phyloP scores from a whole-genome alignment of 2,113 vertebrate genomes.

The Aptenodytes forsteri region DNA sequence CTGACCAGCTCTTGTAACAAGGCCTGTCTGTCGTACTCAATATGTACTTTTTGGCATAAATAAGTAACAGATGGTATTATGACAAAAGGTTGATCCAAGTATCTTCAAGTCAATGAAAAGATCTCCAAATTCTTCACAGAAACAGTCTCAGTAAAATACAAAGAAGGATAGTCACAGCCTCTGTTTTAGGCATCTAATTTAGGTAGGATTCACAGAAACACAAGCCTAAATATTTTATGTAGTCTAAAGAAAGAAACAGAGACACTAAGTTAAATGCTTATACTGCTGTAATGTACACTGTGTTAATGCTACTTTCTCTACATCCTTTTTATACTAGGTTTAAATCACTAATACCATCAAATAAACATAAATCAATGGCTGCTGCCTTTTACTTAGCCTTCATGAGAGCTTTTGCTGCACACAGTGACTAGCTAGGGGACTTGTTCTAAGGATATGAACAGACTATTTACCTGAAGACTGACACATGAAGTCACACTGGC shows the following conservation, averaged over 20 bases:
- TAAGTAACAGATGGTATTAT: not conserved
- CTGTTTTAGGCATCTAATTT: not conserved
- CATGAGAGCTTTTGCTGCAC: not conserved
- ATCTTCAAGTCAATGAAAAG: not conserved
- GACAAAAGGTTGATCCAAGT: not conserved
- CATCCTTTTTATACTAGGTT: not conserved
- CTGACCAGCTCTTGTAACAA: not conserved
- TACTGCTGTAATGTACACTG: not conserved
- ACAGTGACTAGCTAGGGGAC: not conserved
- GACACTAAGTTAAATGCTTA: not conserved
- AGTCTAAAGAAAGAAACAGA: not conserved
- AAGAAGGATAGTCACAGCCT: not conserved
- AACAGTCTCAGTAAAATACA: not conserved
- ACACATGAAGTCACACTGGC: not conserved
- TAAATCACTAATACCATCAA: not conserved
- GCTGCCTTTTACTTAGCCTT: not conserved
- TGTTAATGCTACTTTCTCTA: not conserved
- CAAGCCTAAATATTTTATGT: not conserved
- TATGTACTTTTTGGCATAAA: not conserved
- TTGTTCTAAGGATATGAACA: not conserved
- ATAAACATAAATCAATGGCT: not conserved
- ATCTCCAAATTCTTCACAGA: not conserved
- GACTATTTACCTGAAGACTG: not conserved
- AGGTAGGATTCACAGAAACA: not conserved
- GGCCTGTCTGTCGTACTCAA: not conserved